Evolutionary conservation across 1,140 invertebrate species (phyloP).

Genomic region (Gryon sp.): DNA sequence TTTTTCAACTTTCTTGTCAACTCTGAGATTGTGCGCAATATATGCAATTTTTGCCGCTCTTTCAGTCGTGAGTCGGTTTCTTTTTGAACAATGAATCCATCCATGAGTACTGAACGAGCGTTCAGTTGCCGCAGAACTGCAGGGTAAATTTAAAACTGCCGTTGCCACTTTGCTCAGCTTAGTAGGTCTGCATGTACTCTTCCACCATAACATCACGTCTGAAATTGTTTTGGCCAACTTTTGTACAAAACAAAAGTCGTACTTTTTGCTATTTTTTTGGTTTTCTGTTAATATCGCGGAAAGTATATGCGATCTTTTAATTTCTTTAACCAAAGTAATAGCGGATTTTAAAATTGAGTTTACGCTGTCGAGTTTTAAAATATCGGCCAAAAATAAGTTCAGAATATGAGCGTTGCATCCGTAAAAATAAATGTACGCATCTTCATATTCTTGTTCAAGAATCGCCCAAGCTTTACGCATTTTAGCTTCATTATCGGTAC

Average conservation of each 20-base stretch:
- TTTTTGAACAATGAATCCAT: constrained; percentile 43
- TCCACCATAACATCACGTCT: constrained; percentile 15
- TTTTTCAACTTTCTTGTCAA: too few species aligned
- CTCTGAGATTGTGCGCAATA: constrained; percentile 18
- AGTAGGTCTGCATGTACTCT: not conserved
- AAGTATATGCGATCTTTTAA: constrained; percentile 38
- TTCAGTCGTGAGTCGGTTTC: constrained; percentile 30
- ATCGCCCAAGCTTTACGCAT: constrained; percentile 59
- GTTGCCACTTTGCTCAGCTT: constrained; percentile 3
- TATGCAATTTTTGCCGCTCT: constrained; percentile 38
- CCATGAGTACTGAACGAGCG: constrained; percentile 31
- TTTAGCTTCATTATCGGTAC: constrained; percentile 61
- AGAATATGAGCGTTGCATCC: constrained; percentile 54
- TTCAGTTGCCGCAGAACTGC: constrained; percentile 32
- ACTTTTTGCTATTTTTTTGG: constrained; percentile 22
- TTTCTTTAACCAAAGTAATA: constrained; percentile 45
- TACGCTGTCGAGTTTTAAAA: constrained; percentile 17
- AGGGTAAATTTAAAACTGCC: constrained; percentile 21
- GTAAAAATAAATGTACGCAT: constrained; percentile 52
- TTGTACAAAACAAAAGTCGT: not conserved
- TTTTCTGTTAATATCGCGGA: constrained; percentile 29
- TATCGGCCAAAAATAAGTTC: constrained; percentile 47
- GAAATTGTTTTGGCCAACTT: not conserved
- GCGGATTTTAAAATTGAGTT: constrained; percentile 33
- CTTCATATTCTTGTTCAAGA: constrained; percentile 55